Conservation (phyloP, 1,140 invertebrate species). For the Eulimnadia texana region DNA sequence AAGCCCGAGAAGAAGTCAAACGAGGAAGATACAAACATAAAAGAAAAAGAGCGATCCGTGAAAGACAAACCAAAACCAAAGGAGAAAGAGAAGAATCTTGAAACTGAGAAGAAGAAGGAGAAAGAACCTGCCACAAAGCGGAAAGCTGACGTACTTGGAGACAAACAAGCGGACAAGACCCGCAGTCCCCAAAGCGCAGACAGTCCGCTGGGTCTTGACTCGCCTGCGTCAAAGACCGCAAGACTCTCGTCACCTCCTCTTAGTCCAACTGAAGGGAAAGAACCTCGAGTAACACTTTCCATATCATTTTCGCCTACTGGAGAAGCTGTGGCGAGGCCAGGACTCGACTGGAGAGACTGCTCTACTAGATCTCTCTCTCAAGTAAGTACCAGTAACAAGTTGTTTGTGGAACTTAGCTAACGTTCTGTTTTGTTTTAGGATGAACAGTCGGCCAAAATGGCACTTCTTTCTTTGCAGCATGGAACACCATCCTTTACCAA, state of each 20-base stretch:
- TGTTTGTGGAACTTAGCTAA: background rate
- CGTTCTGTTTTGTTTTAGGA: background rate
- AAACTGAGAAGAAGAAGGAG: conserved; percentile 14
- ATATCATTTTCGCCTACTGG: conserved; percentile 13
- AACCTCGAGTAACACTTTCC: conserved; percentile 4
- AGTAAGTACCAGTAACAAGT: background rate
- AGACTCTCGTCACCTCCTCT: conserved; percentile 10
- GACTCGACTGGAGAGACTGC: conserved; percentile 4
- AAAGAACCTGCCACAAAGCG: conserved; percentile 48
- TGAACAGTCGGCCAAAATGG: conserved; percentile 9
- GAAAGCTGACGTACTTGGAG: conserved; percentile 52
- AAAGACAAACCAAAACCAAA: conserved; percentile 7
- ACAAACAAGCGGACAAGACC: conserved; percentile 31
- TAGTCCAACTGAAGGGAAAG: background rate
- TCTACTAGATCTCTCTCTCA: background rate
- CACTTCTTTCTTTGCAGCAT: background rate
- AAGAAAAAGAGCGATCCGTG: background rate
- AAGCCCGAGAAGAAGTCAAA: conserved; percentile 1
- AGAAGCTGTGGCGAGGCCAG: background rate
- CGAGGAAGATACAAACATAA: background rate
- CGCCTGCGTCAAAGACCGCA: conserved; percentile 18
- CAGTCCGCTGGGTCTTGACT: conserved; percentile 25
- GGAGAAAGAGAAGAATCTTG: conserved; percentile 9
- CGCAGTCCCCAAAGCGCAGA: conserved; percentile 30
- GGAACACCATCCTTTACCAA: background rate